Evolutionary conservation across 2,113 vertebrate species (phyloP).

Genomic region (Dascyllus trimaculatus): DNA sequence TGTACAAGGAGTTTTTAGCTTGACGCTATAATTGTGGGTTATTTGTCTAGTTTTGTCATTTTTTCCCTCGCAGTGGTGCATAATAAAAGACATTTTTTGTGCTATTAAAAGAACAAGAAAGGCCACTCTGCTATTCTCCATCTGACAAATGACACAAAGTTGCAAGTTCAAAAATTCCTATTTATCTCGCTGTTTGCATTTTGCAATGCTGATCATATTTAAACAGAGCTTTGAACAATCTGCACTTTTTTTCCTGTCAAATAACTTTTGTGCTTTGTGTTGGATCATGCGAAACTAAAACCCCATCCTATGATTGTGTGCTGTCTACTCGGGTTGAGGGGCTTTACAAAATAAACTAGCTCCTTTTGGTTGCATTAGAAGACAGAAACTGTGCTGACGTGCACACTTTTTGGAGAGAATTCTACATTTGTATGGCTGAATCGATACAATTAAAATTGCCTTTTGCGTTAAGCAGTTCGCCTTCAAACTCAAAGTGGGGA

Average conservation of each 20-base stretch:
- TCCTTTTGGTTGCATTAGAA: conserved; percentile 79
- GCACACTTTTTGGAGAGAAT: conserved; percentile 82
- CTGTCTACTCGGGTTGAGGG: conserved; percentile 73
- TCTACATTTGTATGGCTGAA: conserved; percentile 87
- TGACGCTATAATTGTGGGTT: conserved; percentile 52
- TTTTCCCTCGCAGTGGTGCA: conserved; percentile 26
- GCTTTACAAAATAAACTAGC: conserved; percentile 83
- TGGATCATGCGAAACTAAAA: conserved; percentile 81
- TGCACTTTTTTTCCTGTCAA: conserved; percentile 70
- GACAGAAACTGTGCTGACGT: conserved; percentile 86
- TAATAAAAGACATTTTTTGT: conserved; percentile 53
- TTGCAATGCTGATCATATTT: conserved; percentile 82
- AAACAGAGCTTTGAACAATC: conserved; percentile 81
- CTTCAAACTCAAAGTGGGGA: conserved; percentile 84
- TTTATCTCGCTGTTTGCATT: conserved; percentile 77
- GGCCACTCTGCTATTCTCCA: conserved; percentile 47
- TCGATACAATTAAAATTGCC: conserved; percentile 88
- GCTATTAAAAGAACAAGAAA: conserved; percentile 68
- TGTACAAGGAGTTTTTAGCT: conserved; percentile 22
- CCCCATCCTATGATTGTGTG: conserved; percentile 76
- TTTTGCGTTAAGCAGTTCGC: conserved; percentile 81
- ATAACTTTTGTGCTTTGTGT: conserved; percentile 85
- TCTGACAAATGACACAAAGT: conserved; percentile 73
- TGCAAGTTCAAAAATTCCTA: conserved; percentile 66
- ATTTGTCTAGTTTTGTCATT: conserved; percentile 52